Evolutionary conservation across 1,140 invertebrate genomes (phyloP).

Genomic region (Phortica variegata): DNA sequence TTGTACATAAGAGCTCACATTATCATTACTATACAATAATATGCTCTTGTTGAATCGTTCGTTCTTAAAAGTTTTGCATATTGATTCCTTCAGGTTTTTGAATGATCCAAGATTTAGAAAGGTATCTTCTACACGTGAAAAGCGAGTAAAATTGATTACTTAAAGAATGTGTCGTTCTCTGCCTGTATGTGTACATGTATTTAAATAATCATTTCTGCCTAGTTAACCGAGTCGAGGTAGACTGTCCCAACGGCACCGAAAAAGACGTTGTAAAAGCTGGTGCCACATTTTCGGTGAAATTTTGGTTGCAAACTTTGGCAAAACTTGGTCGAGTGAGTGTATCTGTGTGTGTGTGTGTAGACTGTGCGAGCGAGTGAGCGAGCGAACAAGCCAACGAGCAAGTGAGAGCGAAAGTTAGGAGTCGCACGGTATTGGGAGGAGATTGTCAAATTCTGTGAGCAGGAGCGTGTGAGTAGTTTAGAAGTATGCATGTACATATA

Average conservation of each 20-base stretch:
- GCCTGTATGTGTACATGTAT: too few relatives aligned
- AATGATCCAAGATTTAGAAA: too few relatives aligned
- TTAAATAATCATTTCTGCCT: too few relatives aligned
- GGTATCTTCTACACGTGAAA: too few relatives aligned
- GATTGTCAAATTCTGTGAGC: conserved; percentile 9
- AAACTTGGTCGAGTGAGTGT: conserved; percentile 48
- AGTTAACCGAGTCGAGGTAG: too few relatives aligned
- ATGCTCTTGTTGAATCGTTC: conserved; percentile 48
- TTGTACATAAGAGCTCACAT: too few relatives aligned
- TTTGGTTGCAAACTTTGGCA: conserved; percentile 54
- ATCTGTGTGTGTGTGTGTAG: background rate
- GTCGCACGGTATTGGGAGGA: background rate
- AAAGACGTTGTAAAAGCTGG: conserved; percentile 18
- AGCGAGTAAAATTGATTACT: too few relatives aligned
- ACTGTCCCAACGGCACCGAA: too few relatives aligned
- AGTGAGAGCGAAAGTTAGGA: conserved; percentile 19
- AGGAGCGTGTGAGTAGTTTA: conserved; percentile 22
- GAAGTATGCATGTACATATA: conserved; percentile 15
- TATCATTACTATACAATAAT: too few relatives aligned
- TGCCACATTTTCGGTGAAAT: conserved; percentile 54
- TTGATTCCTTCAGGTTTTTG: too few relatives aligned
- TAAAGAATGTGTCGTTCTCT: too few relatives aligned
- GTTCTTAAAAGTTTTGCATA: too few relatives aligned
- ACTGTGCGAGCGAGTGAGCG: background rate
- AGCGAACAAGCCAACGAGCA: conserved; percentile 13